Conservation (phyloP, 2,113 vertebrate genomes). For the Nannospalax galili region DNA sequence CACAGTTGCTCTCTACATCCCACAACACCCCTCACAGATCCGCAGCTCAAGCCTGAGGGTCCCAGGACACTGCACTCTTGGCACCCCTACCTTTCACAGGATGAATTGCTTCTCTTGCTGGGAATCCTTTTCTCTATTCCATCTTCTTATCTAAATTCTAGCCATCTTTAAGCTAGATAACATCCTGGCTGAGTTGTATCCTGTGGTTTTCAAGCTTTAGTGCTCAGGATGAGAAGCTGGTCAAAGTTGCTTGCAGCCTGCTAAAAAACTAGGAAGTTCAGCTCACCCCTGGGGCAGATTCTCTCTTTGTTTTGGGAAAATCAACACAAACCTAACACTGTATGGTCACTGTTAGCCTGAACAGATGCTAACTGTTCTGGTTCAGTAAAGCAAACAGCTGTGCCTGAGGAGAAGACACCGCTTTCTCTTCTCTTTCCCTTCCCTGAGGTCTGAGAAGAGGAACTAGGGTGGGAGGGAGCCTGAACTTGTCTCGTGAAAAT, state of each 20-base stretch:
- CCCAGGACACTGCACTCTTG: neutral
- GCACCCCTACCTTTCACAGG: neutral
- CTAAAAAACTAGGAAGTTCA: neutral
- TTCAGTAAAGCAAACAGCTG: neutral
- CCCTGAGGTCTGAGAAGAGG: neutral
- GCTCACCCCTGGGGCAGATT: neutral
- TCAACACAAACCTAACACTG: neutral
- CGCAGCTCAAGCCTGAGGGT: neutral
- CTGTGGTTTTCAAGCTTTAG: neutral
- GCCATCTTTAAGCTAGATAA: neutral
- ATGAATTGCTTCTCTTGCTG: neutral
- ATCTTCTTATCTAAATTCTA: neutral
- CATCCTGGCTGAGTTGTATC: neutral
- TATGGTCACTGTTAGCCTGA: neutral
- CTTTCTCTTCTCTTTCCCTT: neutral
- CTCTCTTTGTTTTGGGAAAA: slow-evolving; percentile 50
- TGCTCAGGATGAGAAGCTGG: neutral
- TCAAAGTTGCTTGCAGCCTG: neutral
- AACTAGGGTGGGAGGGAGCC: neutral
- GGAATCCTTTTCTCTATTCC: neutral
- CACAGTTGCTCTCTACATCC: neutral
- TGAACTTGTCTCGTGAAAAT: neutral
- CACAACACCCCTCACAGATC: neutral
- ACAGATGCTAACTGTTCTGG: slow-evolving; percentile 14
- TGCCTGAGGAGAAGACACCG: neutral